These are phyloP conservation scores for Neodon shergylaensis DNA, from an alignment of 2,113 vertebrate genomes.

Conservation along the genomic window DNA sequence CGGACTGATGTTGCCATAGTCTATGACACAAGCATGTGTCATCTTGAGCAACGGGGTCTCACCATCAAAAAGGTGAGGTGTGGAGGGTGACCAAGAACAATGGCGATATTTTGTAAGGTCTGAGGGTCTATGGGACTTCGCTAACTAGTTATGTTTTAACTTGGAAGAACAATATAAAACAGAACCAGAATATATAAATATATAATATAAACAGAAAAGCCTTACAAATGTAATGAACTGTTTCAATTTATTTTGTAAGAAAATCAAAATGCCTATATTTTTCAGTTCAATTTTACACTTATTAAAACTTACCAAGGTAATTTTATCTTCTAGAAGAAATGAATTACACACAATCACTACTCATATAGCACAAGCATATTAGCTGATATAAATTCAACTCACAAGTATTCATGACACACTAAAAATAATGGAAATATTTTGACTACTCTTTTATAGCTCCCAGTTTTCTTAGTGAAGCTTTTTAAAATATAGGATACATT, in stretches of 20 bases:
- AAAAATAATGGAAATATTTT: slow-evolving; percentile 24
- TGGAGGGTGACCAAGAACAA: background rate
- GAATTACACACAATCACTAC: background rate
- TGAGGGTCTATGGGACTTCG: background rate
- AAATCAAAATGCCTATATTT: slow-evolving; percentile 35
- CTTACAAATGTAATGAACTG: background rate
- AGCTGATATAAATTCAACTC: slow-evolving; percentile 51
- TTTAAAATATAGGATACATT: slow-evolving; percentile 9
- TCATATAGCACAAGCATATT: background rate
- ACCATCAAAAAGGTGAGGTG: background rate
- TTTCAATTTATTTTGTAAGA: slow-evolving; percentile 21
- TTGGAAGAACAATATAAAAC: background rate
- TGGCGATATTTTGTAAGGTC: background rate
- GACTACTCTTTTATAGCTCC: background rate
- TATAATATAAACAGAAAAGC: background rate
- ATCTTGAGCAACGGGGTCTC: background rate
- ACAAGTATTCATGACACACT: slow-evolving; percentile 5
- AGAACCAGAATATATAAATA: slow-evolving; percentile 17
- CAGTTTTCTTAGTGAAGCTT: background rate
- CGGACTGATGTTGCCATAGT: background rate
- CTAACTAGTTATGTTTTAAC: slow-evolving; percentile 4
- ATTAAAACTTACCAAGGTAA: slow-evolving; percentile 8
- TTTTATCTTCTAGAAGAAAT: slow-evolving; percentile 47
- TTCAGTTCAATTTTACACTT: slow-evolving; percentile 43
- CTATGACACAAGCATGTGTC: background rate